A percentile compares a stretch with the other conserved stretches of the same genome.
Evolutionary conservation across 2,888 invertebrate species (phyloP).

Genomic region (Ptilodon capucinus): DNA sequence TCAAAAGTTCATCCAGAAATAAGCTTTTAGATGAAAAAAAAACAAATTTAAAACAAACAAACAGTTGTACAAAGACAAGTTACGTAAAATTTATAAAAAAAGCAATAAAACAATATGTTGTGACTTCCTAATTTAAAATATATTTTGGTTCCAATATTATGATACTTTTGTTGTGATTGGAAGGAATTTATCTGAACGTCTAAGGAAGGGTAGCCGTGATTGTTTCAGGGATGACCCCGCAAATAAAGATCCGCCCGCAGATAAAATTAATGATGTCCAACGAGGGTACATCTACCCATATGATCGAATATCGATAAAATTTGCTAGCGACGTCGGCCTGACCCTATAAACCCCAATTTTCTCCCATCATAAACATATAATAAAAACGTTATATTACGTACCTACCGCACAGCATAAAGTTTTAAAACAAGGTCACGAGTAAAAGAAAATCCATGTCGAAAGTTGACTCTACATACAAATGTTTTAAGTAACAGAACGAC

Average conservation of each 20-base stretch:
- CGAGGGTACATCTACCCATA: constrained; percentile 30
- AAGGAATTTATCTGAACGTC: too few relatives aligned
- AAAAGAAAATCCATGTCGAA: constrained; percentile 59
- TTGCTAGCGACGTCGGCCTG: constrained; percentile 46
- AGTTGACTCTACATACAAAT: constrained; percentile 47
- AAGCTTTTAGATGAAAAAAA: too few relatives aligned
- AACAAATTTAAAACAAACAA: too few relatives aligned
- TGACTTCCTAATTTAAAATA: too few relatives aligned
- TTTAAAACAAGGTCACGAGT: constrained; percentile 58
- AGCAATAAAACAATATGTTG: too few relatives aligned
- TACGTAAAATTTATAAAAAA: too few relatives aligned
- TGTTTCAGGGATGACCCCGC: not conserved
- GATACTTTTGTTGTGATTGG: not conserved
- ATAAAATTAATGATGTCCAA: not conserved
- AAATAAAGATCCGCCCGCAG: not conserved
- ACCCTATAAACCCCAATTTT: constrained; percentile 51
- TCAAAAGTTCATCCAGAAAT: too few relatives aligned
- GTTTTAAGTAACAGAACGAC: constrained; percentile 46
- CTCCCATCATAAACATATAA: constrained; percentile 61
- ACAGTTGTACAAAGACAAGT: too few relatives aligned
- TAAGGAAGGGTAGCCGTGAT: not conserved
- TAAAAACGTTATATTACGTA: constrained; percentile 58
- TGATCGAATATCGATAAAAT: constrained; percentile 54
- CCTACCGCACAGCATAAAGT: constrained; percentile 54
- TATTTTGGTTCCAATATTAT: not conserved